These are phyloP conservation scores for Andrena marginata DNA, from an alignment of 2,888 invertebrate species.

Conservation along the genomic window DNA sequence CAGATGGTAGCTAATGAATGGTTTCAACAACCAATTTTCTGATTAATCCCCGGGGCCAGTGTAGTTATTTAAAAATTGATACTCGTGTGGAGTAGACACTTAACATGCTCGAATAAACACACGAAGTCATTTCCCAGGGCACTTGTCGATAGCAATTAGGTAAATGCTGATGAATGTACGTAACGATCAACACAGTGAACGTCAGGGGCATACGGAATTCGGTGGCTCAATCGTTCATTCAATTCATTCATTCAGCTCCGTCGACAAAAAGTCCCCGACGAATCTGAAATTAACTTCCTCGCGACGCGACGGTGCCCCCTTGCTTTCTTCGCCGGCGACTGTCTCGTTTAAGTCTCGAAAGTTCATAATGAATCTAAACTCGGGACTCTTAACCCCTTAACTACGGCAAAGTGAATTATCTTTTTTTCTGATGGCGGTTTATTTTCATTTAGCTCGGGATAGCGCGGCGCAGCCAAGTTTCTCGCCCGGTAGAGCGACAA, in stretches of 20 bases:
- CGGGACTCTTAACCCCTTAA: constrained; percentile 44
- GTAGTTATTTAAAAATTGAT: too few species aligned
- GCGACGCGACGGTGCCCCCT: not conserved
- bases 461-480: constrained; percentile 21
- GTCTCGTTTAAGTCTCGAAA: constrained; percentile 55
- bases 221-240: constrained; percentile 16
- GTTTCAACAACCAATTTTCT: too few species aligned
- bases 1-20: too few species aligned
- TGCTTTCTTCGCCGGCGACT: constrained; percentile 45
- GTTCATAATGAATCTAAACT: constrained; percentile 58
- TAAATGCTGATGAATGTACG: not conserved
- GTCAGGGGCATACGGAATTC: not conserved
- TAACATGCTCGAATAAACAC: not conserved
- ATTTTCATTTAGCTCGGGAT: constrained; percentile 30
- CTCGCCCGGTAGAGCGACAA: not conserved
- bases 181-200: not conserved
- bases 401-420: constrained; percentile 50
- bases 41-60: too few species aligned
- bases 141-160: not conserved
- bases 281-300: constrained; percentile 48
- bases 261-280: constrained; percentile 41
- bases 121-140: not conserved
- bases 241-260: constrained; percentile 26
- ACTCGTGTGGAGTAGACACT: too few species aligned
- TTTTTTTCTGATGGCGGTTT: constrained; percentile 43